A percentile compares a stretch with the other conserved stretches of the same genome.
Conservation (phyloP, 2,113 vertebrate genomes). For the Melospiza georgiana region DNA sequence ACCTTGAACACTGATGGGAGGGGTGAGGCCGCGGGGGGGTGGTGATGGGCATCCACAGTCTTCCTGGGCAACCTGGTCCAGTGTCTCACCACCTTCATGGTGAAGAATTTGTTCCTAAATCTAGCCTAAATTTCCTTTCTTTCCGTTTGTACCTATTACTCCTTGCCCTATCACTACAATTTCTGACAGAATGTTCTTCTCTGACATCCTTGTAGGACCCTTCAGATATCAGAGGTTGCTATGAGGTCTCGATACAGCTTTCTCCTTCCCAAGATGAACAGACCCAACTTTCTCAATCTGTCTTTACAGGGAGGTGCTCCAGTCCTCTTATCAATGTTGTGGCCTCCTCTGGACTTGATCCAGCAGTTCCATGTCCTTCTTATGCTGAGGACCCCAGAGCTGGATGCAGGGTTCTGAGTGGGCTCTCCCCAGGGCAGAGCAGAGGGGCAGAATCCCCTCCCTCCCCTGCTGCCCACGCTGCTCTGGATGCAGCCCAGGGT, state of each 20-base stretch:
- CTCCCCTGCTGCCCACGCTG: accelerated
- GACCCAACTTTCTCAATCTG: not conserved
- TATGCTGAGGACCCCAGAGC: not conserved
- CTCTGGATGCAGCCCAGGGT: not conserved
- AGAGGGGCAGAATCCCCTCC: not conserved
- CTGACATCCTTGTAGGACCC: not conserved
- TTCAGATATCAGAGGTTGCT: not conserved
- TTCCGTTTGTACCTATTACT: not conserved
- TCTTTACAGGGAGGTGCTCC: not conserved
- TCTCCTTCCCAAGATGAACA: not conserved
- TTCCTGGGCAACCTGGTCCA: not conserved
- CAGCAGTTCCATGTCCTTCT: not conserved
- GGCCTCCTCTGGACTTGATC: not conserved
- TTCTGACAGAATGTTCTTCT: not conserved
- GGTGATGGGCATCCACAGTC: not conserved
- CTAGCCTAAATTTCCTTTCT: not conserved
- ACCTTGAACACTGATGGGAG: not conserved
- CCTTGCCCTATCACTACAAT: not conserved
- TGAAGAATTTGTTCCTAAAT: not conserved
- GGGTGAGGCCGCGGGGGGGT: too few relatives aligned
- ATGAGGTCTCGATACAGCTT: not conserved
- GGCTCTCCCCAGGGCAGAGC: not conserved
- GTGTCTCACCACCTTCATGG: accelerated
- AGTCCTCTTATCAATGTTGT: too few relatives aligned
- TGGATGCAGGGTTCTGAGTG: not conserved